These are phyloP conservation scores for Leuciscus idus DNA, from an alignment of 2,113 vertebrate species.

Conservation along the genomic window DNA sequence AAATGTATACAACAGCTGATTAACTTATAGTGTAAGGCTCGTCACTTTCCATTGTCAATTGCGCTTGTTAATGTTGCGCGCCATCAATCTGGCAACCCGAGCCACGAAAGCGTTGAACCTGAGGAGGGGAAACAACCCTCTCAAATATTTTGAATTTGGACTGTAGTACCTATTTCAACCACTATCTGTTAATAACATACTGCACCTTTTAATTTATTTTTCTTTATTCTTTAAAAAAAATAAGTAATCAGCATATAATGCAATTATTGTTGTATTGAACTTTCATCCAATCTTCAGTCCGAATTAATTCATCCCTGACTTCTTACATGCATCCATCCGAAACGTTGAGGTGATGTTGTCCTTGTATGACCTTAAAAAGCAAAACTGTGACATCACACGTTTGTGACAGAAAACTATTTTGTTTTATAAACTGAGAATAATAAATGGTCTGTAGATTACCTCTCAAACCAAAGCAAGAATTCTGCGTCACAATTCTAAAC, in stretches of 20 bases:
- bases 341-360: background rate
- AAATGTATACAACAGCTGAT: no score
- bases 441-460: background rate
- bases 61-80: no score
- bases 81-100: no score
- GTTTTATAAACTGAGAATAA: constrained; percentile 3
- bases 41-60: no score
- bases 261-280: background rate
- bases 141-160: no score
- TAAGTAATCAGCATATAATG: background rate
- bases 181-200: no score
- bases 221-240: no score
- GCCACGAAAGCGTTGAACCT: no score
- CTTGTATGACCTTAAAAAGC: background rate
- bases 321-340: no score
- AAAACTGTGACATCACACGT: background rate
- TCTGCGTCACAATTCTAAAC: background rate
- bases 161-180: no score
- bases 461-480: background rate
- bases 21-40: no score
- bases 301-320: background rate
- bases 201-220: background rate
- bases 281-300: background rate
- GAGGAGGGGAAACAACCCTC: no score
- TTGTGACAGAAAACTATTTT: background rate